phyloP scores from a whole-genome alignment of 2,797 vertebrate genomes.

The Saxicola maurus region DNA sequence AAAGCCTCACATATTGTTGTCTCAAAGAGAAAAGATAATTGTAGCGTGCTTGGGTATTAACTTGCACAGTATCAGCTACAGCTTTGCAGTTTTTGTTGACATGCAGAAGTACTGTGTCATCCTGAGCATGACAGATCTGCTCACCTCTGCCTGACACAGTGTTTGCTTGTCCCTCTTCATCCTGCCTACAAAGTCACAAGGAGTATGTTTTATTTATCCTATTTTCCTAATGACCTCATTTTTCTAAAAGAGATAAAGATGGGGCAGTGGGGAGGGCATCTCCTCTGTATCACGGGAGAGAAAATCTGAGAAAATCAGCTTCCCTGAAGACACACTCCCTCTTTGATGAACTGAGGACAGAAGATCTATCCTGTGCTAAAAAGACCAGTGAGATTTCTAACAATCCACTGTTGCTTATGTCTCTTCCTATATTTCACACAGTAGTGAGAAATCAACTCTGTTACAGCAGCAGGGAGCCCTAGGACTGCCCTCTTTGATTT shows the following conservation, averaged over 20 bases:
- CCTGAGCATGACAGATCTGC: neutral
- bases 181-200: neutral
- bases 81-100: neutral
- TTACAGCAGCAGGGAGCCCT: neutral
- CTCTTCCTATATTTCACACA: neutral
- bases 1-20: constrained; percentile 1
- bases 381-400: neutral
- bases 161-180: neutral
- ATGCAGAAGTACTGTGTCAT: neutral
- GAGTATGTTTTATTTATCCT: neutral
- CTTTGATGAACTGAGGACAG: neutral
- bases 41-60: neutral
- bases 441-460: neutral
- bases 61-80: neutral
- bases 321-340: neutral
- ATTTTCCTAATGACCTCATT: neutral
- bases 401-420: neutral
- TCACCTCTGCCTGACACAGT: neutral
- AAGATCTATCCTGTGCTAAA: neutral
- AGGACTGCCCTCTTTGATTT: neutral
- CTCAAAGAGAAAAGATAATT: constrained; percentile 2
- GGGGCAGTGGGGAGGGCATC: neutral
- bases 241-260: neutral
- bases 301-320: neutral
- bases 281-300: neutral